Conservation (phyloP, 1,140 invertebrate species). For the Tetraneura akinire region DNA sequence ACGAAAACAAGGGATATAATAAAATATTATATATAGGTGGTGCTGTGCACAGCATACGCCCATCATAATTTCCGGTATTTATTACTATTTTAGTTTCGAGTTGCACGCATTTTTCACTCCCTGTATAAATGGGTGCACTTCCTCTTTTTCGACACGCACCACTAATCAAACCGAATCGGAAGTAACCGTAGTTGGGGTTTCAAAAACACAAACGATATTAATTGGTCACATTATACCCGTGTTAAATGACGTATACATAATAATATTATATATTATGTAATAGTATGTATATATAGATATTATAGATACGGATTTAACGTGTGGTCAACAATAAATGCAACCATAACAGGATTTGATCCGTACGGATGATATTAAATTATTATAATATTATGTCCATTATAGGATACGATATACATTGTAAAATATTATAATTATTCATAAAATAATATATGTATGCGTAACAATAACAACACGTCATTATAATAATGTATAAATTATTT, state of each 20-base stretch:
- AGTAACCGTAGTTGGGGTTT: constrained; percentile 16
- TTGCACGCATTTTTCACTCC: constrained; percentile 9
- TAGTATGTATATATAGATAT: too few relatives aligned
- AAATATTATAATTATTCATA: too few relatives aligned
- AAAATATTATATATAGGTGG: background rate
- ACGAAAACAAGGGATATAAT: constrained; percentile 18
- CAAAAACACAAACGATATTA: constrained; percentile 22
- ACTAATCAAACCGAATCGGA: constrained; percentile 26
- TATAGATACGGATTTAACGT: constrained; percentile 11
- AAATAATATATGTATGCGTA: too few relatives aligned
- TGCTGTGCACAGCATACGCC: background rate
- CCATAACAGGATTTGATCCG: background rate
- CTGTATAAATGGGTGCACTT: constrained; percentile 27
- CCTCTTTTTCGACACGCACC: constrained; percentile 12
- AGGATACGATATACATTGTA: too few relatives aligned
- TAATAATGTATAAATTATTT: too few relatives aligned
- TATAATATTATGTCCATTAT: background rate
- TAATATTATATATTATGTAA: too few relatives aligned
- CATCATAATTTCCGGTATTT: constrained; percentile 32
- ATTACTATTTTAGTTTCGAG: constrained; percentile 18
- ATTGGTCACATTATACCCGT: constrained; percentile 39
- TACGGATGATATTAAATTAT: background rate
- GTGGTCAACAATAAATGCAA: background rate
- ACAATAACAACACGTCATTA: too few relatives aligned
- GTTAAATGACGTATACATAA: constrained; percentile 22